Conservation (phyloP, 2,797 vertebrate genomes). For the Myotis vivesi region DNA sequence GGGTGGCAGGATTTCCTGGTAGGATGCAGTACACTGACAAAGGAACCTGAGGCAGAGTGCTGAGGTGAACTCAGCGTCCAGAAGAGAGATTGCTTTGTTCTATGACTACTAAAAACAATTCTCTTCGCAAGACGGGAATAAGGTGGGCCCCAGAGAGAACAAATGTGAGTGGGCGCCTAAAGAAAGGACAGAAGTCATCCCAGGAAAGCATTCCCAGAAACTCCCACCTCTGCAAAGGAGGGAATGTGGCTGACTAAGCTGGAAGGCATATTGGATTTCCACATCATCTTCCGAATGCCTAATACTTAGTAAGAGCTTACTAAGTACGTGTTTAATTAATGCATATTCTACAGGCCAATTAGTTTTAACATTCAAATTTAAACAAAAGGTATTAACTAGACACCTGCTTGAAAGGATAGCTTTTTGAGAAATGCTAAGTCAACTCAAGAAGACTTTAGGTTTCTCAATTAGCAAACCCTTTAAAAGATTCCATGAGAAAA, state of each 20-base stretch:
- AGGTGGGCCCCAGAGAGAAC: background rate
- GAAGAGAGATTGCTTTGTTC: background rate
- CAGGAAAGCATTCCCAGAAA: background rate
- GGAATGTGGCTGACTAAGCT: background rate
- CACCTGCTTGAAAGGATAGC: background rate
- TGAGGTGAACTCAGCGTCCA: background rate
- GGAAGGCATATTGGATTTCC: background rate
- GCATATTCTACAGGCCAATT: background rate
- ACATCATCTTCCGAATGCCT: background rate
- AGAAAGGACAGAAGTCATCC: background rate
- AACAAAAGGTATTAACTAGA: background rate
- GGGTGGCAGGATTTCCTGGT: background rate
- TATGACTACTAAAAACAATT: background rate
- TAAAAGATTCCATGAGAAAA: conserved; percentile 36
- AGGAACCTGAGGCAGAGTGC: background rate
- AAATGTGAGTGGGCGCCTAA: background rate
- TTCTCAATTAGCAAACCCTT: background rate
- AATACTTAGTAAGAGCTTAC: background rate
- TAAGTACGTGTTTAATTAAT: conserved; percentile 13
- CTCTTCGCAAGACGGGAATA: background rate
- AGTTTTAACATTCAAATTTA: conserved; percentile 11
- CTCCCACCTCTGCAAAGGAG: background rate
- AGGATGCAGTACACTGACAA: background rate
- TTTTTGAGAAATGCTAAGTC: background rate
- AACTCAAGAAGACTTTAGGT: conserved; percentile 33